A percentile compares a stretch with the other conserved stretches of the same genome.
Conservation (phyloP, 2,113 vertebrate species). For the Thamnophis sirtalis region DNA sequence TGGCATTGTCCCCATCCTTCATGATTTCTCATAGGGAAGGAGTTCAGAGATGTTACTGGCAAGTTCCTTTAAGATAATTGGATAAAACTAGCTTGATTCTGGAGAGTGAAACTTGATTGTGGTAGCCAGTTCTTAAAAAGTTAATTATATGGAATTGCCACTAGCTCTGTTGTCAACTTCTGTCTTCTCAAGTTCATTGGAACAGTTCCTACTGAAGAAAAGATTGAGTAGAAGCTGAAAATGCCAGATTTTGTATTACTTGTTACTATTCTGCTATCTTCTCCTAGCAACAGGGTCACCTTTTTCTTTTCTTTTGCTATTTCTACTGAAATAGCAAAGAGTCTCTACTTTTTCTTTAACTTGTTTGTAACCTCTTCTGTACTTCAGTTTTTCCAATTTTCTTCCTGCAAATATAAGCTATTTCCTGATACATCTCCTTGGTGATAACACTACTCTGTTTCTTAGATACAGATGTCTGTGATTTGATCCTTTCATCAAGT, state of each 20-base stretch:
- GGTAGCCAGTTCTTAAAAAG: background rate
- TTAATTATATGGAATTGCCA: background rate
- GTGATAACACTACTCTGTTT: background rate
- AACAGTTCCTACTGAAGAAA: background rate
- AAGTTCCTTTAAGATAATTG: background rate
- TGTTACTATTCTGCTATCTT: background rate
- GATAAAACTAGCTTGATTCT: background rate
- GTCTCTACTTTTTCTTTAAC: background rate
- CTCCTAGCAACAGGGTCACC: background rate
- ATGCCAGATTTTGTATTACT: background rate
- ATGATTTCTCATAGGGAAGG: background rate
- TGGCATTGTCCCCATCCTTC: background rate
- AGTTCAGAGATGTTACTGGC: background rate
- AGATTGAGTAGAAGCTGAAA: background rate
- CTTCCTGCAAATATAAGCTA: background rate
- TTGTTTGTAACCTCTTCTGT: background rate
- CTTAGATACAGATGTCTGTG: background rate
- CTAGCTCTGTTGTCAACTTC: background rate
- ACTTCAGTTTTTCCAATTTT: background rate
- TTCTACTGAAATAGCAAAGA: background rate
- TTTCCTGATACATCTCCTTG: background rate
- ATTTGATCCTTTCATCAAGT: background rate
- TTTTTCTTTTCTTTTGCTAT: background rate
- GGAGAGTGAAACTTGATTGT: background rate
- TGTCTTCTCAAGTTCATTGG: background rate